Conservation (phyloP, 2,888 invertebrate genomes). For the Fragum fragum region DNA sequence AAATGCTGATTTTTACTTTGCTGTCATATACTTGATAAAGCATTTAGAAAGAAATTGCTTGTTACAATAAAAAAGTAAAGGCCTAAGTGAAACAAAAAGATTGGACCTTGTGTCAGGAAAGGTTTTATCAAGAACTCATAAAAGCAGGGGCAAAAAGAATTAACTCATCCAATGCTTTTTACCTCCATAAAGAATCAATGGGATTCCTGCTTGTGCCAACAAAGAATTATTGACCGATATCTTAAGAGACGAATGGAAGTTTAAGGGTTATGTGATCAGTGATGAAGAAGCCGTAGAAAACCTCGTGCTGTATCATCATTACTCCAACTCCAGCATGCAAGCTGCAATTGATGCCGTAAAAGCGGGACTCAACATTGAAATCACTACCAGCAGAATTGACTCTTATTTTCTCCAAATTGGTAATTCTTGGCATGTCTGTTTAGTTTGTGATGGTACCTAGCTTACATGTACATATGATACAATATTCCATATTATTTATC, state of each 20-base stretch:
- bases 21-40: too few species aligned
- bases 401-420: slow-evolving; percentile 71
- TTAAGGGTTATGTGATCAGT: slow-evolving; percentile 80
- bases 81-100: too few species aligned
- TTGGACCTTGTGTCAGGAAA: too few species aligned
- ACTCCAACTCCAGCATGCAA: slow-evolving; percentile 75
- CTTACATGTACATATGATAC: too few species aligned
- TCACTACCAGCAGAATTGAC: slow-evolving; percentile 70
- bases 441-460: too few species aligned
- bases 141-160: too few species aligned
- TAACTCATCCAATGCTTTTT: neutral
- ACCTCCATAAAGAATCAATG: slow-evolving; percentile 71
- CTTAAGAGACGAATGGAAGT: slow-evolving; percentile 78
- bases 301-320: slow-evolving; percentile 77
- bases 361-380: slow-evolving; percentile 79
- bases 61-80: too few species aligned
- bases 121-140: too few species aligned
- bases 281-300: slow-evolving; percentile 83
- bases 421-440: slow-evolving; percentile 34
- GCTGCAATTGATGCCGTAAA: slow-evolving; percentile 76
- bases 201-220: slow-evolving; percentile 82
- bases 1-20: too few species aligned
- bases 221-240: slow-evolving; percentile 76
- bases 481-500: too few species aligned
- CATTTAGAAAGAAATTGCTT: too few species aligned